Conservation (phyloP, 2,797 vertebrate genomes). For the Macropus fuliginosus region DNA sequence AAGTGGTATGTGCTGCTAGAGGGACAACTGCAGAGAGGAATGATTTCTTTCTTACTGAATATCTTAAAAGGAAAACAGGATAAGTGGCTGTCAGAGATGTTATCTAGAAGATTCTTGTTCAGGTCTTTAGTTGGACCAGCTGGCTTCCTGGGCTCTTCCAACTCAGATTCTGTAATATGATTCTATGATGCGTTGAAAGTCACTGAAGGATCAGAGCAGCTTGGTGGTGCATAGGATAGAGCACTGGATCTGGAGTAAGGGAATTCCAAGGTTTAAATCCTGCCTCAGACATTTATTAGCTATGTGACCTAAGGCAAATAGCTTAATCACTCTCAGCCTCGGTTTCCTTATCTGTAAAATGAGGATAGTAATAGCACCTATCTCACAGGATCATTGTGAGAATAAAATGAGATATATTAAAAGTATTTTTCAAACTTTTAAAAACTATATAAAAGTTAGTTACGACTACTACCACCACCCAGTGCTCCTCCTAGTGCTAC, state of each 20-base stretch:
- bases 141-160: not conserved
- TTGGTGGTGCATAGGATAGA: not conserved
- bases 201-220: not conserved
- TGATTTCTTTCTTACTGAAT: not conserved
- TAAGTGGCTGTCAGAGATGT: not conserved
- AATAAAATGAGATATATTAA: not conserved
- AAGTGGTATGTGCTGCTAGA: not conserved
- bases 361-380: not conserved
- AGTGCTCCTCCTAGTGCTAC: not conserved
- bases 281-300: not conserved
- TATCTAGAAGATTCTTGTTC: not conserved
- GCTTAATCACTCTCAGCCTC: not conserved
- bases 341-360: not conserved
- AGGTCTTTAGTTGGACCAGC: not conserved
- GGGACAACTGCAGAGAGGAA: not conserved
- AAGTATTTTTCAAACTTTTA: not conserved
- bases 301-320: not conserved
- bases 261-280: not conserved
- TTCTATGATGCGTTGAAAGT: not conserved
- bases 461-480: not conserved
- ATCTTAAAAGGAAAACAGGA: not conserved
- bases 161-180: not conserved
- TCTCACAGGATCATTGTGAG: constrained; percentile 1
- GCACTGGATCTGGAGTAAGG: not conserved
- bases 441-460: not conserved